These are phyloP conservation scores for Idris sp. DNA, from an alignment of 1,140 invertebrate species.

Conservation along the genomic window DNA sequence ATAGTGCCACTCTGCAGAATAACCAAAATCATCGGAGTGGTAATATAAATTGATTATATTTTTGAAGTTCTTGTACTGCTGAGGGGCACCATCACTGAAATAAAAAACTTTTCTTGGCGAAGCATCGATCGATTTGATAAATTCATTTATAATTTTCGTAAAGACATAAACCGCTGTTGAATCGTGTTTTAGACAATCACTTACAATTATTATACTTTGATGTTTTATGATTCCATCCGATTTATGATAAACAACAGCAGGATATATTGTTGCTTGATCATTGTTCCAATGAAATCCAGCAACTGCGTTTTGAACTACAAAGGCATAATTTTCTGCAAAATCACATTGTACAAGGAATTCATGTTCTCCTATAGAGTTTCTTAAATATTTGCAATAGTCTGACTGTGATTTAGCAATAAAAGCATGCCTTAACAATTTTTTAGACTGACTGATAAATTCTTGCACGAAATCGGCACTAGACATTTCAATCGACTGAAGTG, in stretches of 20 bases:
- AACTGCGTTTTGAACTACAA: conserved; percentile 40
- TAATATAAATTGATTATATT: conserved; percentile 32
- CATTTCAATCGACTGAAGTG: neutral
- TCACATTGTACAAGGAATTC: conserved; percentile 55
- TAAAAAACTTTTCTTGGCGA: conserved; percentile 21
- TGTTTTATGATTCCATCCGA: neutral
- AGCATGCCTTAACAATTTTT: conserved; percentile 29
- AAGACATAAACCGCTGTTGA: conserved; percentile 26
- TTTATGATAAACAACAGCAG: neutral
- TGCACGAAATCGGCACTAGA: neutral
- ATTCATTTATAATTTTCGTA: conserved; percentile 27
- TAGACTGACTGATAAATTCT: conserved; percentile 4
- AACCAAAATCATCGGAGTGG: conserved; percentile 17
- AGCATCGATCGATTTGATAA: conserved; percentile 27
- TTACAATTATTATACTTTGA: conserved; percentile 33
- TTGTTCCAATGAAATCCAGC: conserved; percentile 2
- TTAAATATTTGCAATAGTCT: conserved; percentile 38
- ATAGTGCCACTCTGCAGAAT: conserved; percentile 7
- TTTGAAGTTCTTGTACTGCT: conserved; percentile 63
- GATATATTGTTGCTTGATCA: neutral
- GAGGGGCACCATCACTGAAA: conserved; percentile 23
- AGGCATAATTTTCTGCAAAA: conserved; percentile 69
- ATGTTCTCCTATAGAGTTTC: conserved; percentile 8
- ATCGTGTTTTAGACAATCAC: conserved; percentile 43
- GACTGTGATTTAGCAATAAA: conserved; percentile 61